A percentile compares a stretch with the other conserved stretches of the same genome.
phyloP scores from a whole-genome alignment of 2,797 vertebrate genomes.

The Onychomys torridus region DNA sequence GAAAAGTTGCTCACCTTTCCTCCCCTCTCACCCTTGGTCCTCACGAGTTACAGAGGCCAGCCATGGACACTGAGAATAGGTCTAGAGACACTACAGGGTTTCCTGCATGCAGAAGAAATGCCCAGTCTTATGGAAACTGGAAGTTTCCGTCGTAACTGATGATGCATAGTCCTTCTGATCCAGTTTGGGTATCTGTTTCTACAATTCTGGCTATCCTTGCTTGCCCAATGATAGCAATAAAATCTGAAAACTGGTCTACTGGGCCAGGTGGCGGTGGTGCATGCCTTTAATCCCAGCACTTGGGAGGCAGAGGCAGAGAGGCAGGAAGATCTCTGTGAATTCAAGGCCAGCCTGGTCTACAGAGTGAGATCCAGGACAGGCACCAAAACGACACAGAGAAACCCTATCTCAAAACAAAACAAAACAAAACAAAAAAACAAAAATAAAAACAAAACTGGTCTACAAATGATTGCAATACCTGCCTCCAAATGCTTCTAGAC shows the following conservation, averaged over 20 bases:
- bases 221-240: background rate
- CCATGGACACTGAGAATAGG: background rate
- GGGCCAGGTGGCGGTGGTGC: no score
- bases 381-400: no score
- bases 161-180: background rate
- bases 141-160: background rate
- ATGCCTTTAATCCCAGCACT: no score
- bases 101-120: constrained; percentile 48
- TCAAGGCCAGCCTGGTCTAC: no score
- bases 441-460: background rate
- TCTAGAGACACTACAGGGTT: background rate
- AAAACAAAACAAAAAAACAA: no score
- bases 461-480: constrained; percentile 53
- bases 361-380: no score
- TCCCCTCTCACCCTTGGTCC: background rate
- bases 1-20: background rate
- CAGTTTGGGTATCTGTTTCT: constrained; percentile 10
- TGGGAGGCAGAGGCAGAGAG: no score
- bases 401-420: no score
- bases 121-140: background rate
- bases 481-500: constrained; percentile 41
- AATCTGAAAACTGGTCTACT: background rate
- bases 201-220: background rate
- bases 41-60: background rate
- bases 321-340: no score